Evolutionary conservation across 2,888 invertebrate species (phyloP).

Genomic region (Chromoteleia sp.): DNA sequence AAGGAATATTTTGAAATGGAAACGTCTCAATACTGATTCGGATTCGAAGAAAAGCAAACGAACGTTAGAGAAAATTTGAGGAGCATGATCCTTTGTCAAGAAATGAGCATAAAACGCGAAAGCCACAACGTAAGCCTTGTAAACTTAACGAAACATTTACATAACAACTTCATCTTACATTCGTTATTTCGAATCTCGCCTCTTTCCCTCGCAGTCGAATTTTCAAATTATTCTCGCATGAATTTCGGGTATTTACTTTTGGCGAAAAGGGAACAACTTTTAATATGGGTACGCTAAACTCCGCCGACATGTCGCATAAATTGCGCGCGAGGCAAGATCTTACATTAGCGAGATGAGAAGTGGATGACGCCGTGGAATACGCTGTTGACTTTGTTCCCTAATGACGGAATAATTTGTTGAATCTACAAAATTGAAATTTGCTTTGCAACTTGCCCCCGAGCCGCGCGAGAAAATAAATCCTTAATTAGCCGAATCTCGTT

Average conservation of each 20-base stretch:
- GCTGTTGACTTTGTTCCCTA: conserved; percentile 38
- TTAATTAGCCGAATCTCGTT: conserved; percentile 32
- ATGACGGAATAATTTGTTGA: conserved; percentile 45
- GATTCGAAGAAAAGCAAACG: too few relatives aligned
- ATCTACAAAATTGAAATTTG: conserved; percentile 43
- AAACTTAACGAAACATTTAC: conserved; percentile 10
- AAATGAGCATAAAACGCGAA: not conserved
- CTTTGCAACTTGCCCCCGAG: conserved; percentile 30
- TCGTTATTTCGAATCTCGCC: conserved; percentile 12
- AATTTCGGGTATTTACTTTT: conserved; percentile 37
- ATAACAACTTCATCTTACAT: not conserved
- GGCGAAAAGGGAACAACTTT: conserved; percentile 36
- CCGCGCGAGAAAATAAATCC: conserved; percentile 12
- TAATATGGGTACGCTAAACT: conserved; percentile 21
- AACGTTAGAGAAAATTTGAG: too few relatives aligned
- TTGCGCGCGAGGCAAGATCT: conserved; percentile 22
- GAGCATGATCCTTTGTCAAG: not conserved
- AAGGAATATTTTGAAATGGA: too few relatives aligned
- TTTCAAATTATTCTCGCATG: conserved; percentile 15
- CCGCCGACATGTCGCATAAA: conserved; percentile 12
- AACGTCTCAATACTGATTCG: too few relatives aligned
- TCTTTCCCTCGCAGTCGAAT: not conserved
- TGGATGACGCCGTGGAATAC: conserved; percentile 8
- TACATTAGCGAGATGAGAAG: conserved; percentile 48
- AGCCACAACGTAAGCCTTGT: not conserved